These are phyloP conservation scores for Xenopus laevis DNA, from an alignment of 2,113 vertebrate genomes.

Conservation along the genomic window DNA sequence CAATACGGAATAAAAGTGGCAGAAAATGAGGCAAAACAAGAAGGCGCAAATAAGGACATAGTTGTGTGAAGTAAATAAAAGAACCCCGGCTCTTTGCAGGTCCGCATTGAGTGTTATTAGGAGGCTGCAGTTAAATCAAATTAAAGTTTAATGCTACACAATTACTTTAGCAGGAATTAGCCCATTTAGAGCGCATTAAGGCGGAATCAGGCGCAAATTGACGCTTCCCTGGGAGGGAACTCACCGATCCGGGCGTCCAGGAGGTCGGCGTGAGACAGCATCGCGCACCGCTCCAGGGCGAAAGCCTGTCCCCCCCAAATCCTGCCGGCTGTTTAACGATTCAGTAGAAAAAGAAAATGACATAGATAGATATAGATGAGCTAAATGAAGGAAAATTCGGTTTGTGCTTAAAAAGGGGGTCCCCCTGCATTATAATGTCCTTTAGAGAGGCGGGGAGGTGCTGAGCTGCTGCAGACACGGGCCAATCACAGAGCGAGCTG, in stretches of 20 bases:
- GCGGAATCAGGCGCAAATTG: slow-evolving; percentile 89
- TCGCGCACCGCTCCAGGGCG: slow-evolving; percentile 94
- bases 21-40: slow-evolving; percentile 26
- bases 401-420: slow-evolving; percentile 97
- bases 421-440: slow-evolving; percentile 97
- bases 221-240: slow-evolving; percentile 67
- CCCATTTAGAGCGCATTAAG: slow-evolving; percentile 85
- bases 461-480: slow-evolving; percentile 86
- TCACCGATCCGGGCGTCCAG: slow-evolving; percentile 98
- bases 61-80: neutral
- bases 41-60: neutral
- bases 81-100: slow-evolving; percentile 48
- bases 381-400: slow-evolving; percentile 98
- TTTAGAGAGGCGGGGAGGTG: slow-evolving; percentile 95
- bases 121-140: slow-evolving; percentile 85
- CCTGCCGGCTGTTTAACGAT: slow-evolving; percentile 90
- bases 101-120: slow-evolving; percentile 61
- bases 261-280: slow-evolving; percentile 98
- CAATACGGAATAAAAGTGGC: neutral
- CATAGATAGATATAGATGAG: slow-evolving; percentile 78
- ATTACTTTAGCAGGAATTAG: slow-evolving; percentile 96
- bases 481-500: slow-evolving; percentile 88
- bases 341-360: slow-evolving; percentile 76
- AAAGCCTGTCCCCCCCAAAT: slow-evolving; percentile 82
- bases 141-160: slow-evolving; percentile 90